These are phyloP conservation scores for Neuroterus valhalla DNA, from an alignment of 1,140 invertebrate genomes.

Conservation along the genomic window DNA sequence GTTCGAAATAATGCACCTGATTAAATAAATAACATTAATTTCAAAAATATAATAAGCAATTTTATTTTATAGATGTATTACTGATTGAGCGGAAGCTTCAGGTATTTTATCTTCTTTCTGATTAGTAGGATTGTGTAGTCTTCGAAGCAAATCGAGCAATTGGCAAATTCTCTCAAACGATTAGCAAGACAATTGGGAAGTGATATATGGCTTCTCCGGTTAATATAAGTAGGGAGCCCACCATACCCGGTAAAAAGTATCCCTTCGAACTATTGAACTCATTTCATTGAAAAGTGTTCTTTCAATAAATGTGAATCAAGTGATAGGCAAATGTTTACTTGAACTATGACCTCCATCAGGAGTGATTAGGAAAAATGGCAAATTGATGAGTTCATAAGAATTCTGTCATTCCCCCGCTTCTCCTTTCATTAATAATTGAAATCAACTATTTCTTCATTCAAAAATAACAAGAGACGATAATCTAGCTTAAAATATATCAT, in stretches of 20 bases:
- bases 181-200: not conserved
- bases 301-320: constrained; percentile 3
- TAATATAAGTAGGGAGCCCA: not conserved
- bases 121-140: too few species aligned
- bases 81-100: too few species aligned
- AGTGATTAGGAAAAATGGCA: constrained; percentile 12
- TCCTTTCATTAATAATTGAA: not conserved
- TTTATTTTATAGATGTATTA: too few species aligned
- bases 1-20: too few species aligned
- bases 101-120: too few species aligned
- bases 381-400: constrained; percentile 8
- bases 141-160: not conserved
- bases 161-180: not conserved
- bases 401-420: not conserved
- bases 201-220: not conserved
- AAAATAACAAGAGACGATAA: too few species aligned
- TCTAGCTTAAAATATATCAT: too few species aligned
- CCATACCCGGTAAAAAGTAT: not conserved
- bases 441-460: too few species aligned
- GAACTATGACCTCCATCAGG: not conserved
- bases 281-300: not conserved
- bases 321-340: constrained; percentile 3
- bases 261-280: not conserved
- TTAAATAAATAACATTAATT: too few species aligned
- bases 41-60: too few species aligned